A percentile compares a stretch with the other conserved stretches of the same genome.
phyloP scores from a whole-genome alignment of 2,113 vertebrate genomes.

The Carassius gibelio region DNA sequence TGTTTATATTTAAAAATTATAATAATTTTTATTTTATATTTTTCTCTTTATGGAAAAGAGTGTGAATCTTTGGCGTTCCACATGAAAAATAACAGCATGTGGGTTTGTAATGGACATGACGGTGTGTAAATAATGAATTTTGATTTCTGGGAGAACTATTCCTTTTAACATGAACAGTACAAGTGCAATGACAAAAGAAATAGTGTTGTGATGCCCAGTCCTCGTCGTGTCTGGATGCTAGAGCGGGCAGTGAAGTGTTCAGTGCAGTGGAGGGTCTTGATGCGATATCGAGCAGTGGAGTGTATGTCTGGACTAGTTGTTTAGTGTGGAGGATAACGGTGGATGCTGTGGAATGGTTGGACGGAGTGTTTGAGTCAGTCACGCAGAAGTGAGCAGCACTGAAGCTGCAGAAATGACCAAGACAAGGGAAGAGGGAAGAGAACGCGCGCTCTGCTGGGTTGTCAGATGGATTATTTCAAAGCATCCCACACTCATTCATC shows the following conservation, averaged over 20 bases:
- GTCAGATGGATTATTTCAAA: conserved; percentile 55
- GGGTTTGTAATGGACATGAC: background rate
- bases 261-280: conserved; percentile 3
- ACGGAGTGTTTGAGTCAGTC: conserved; percentile 26
- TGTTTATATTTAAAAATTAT: background rate
- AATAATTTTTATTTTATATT: background rate
- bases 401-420: conserved; percentile 26
- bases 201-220: background rate
- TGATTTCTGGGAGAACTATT: conserved; percentile 1
- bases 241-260: background rate
- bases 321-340: conserved; percentile 3
- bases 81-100: background rate
- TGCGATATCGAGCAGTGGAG: conserved; percentile 10
- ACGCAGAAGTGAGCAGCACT: conserved; percentile 44
- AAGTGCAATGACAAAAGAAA: background rate
- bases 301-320: conserved; percentile 32
- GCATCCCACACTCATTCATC: conserved; percentile 50
- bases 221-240: background rate
- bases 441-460: conserved; percentile 34
- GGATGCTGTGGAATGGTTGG: conserved; percentile 21
- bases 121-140: background rate
- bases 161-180: background rate
- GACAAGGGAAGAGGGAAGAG: conserved; percentile 5
- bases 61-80: background rate
- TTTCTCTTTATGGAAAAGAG: background rate